phyloP scores from a whole-genome alignment of 2,888 invertebrate species.

The Synanthedon vespiformis region DNA sequence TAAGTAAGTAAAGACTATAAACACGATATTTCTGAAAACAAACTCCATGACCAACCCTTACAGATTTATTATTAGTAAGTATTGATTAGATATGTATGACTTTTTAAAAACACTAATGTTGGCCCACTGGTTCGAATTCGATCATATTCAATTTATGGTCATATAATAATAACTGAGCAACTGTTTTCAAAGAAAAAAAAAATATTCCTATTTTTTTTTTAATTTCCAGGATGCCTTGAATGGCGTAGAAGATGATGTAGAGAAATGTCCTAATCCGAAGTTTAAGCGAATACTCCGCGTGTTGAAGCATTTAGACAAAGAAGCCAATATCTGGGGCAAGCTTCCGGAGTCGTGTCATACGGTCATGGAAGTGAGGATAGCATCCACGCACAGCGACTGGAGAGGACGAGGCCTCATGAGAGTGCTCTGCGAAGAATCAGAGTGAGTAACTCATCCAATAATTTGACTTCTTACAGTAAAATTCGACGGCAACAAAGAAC shows the following conservation, averaged over 20 bases:
- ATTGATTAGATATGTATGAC: too few species aligned
- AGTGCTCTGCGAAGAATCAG: conserved; percentile 73
- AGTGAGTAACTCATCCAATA: conserved; percentile 55
- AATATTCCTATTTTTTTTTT: neutral
- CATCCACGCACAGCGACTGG: conserved; percentile 76
- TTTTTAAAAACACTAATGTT: too few species aligned
- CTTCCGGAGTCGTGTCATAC: conserved; percentile 63
- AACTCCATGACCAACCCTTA: too few species aligned
- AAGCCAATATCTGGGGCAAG: conserved; percentile 70
- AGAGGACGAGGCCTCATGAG: conserved; percentile 77
- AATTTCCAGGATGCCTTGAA: neutral
- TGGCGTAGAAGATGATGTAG: conserved; percentile 25
- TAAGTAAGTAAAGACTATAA: too few species aligned
- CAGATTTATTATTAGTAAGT: too few species aligned
- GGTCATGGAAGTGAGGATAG: conserved; percentile 72
- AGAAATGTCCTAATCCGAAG: conserved; percentile 71
- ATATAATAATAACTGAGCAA: too few species aligned
- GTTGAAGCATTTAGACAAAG: conserved; percentile 66
- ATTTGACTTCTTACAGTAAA: too few species aligned
- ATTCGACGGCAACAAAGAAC: too few species aligned
- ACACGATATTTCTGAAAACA: too few species aligned
- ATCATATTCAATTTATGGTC: too few species aligned
- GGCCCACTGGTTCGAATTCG: too few species aligned
- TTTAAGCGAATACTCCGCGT: conserved; percentile 74
- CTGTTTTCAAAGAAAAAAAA: neutral